A percentile compares a stretch with the other conserved stretches of the same genome.
These are phyloP conservation scores for Botrylloides violaceus DNA, from an alignment of 23 tunicate species.

Conservation along the genomic window DNA sequence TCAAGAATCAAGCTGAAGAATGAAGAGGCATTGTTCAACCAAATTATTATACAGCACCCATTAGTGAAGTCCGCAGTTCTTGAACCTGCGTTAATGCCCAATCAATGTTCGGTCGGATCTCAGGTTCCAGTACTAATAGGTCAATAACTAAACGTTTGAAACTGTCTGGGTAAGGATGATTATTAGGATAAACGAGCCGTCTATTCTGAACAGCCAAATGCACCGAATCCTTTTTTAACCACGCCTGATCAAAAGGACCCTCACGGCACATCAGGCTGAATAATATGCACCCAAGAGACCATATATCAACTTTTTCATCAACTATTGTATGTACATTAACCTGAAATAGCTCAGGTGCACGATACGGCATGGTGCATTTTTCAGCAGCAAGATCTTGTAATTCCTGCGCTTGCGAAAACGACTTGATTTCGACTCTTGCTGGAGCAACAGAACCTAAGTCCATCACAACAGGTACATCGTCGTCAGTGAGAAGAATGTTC, in stretches of 20 bases:
- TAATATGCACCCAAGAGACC: conserved; percentile 93
- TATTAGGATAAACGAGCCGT: conserved; percentile 46
- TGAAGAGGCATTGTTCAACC: too few species aligned
- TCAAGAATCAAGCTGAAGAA: too few species aligned
- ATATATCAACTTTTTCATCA: conserved; percentile 96
- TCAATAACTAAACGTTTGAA: conserved; percentile 24
- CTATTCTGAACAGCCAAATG: conserved; percentile 88
- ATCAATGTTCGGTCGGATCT: conserved; percentile 38
- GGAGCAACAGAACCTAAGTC: conserved; percentile 80
- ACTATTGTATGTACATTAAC: conserved; percentile 55
- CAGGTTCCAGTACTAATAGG: conserved; percentile 52
- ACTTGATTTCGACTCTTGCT: conserved; percentile 54
- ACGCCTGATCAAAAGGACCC: conserved; percentile 96
- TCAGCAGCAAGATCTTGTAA: conserved; percentile 90
- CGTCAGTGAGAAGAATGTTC: conserved; percentile 70
- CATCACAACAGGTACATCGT: conserved; percentile 71
- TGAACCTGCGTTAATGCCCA: conserved; percentile 40
- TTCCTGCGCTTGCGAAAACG: conserved; percentile 62
- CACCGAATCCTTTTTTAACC: conserved; percentile 94
- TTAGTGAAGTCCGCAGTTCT: conserved; percentile 20
- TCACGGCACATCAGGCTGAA: conserved; percentile 84
- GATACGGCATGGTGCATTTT: conserved; percentile 87
- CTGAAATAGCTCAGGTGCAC: conserved; percentile 93
- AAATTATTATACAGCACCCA: conserved; percentile 19
- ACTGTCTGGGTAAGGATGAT: conserved; percentile 33